A percentile compares a stretch with the other conserved stretches of the same genome.
Evolutionary conservation across 2,113 vertebrate genomes (phyloP).

Genomic region (Saccopteryx leptura): DNA sequence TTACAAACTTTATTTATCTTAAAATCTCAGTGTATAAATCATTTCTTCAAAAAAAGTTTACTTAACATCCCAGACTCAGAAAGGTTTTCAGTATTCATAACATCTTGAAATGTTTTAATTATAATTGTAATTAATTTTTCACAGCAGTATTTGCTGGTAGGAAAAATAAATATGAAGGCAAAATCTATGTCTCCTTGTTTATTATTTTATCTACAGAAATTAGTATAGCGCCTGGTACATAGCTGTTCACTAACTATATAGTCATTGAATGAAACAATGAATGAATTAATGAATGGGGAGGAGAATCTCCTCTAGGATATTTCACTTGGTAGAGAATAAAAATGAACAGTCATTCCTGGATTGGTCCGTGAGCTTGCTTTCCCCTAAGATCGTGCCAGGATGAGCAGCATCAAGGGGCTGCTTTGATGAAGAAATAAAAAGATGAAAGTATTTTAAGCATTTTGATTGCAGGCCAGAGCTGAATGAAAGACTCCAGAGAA

Average conservation of each 20-base stretch:
- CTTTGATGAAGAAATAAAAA: not conserved
- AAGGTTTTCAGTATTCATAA: not conserved
- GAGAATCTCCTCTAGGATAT: not conserved
- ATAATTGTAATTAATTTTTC: not conserved
- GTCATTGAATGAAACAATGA: not conserved
- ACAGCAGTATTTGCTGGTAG: not conserved
- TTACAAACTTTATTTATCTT: conserved; percentile 17
- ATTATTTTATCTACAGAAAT: not conserved
- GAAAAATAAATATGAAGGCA: not conserved
- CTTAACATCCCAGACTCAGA: not conserved
- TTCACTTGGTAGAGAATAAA: not conserved
- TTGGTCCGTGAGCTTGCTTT: not conserved
- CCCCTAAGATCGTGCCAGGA: not conserved
- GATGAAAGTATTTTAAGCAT: conserved; percentile 20
- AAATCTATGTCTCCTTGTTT: not conserved
- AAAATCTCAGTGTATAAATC: conserved; percentile 42
- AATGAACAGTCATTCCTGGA: not conserved
- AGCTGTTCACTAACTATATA: not conserved
- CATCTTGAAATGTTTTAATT: conserved; percentile 33
- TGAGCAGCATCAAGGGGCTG: not conserved
- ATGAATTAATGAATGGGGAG: not conserved
- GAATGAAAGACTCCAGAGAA: not conserved
- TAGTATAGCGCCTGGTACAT: not conserved
- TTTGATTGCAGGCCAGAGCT: not conserved
- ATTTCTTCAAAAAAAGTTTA: conserved; percentile 55